Base-by-base conservation (phyloP, 2,113 vertebrate genomes). In the Cnemophilus loriae region DNA sequence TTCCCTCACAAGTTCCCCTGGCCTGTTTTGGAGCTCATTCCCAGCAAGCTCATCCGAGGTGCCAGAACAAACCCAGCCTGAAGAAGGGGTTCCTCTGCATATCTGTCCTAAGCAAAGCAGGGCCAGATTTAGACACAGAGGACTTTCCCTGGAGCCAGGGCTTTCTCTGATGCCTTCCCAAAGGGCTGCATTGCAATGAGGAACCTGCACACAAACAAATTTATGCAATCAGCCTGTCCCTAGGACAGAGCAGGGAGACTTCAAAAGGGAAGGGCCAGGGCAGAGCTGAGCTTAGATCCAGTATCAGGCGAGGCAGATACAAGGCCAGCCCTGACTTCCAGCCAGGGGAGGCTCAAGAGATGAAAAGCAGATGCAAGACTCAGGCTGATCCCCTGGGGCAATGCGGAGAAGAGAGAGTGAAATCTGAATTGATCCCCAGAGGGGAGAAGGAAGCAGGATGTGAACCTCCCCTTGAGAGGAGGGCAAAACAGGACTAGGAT, bases 131-230 rank as follows among this genome's bases (percentile, higher is more conserved):
- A 96, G 96, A 22, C 95, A 46, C 53, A 75, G 73, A 95, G 88
- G 69, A 76, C 88, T 96, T 93, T 68, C 90, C 92, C 92, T 73
- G 44, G 3, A 95, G 96, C 90, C 90, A 93, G 80, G 80, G 92
- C 96, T 96, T 95, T 92, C 96, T 96, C 92, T 96, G 95, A 95
- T 90, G 90, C 86, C 39, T 93, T 96, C 96, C 92, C 92, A 94
- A 90, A 91, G 96, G 92, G 90, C 53, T 92, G 80, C 93, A 95
- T 97, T 61, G 92, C 92, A 84, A 93, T 82, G 80, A 86, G 78
- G 76, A 92, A 39, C 61, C 60, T 57, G 92, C 94, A 89, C 93
- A 81, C 90, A 97, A 70, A 84, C 96, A 95, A 96, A 96, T 95
- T 78, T 86, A 95, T 96, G 90, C 85, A 94, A 95, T 92, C 96